Percentiles rank a stretch among this genome's conserved stretches.
Evolutionary conservation across 1,140 invertebrate genomes (phyloP).

Genomic region (Cotesia vestalis): DNA sequence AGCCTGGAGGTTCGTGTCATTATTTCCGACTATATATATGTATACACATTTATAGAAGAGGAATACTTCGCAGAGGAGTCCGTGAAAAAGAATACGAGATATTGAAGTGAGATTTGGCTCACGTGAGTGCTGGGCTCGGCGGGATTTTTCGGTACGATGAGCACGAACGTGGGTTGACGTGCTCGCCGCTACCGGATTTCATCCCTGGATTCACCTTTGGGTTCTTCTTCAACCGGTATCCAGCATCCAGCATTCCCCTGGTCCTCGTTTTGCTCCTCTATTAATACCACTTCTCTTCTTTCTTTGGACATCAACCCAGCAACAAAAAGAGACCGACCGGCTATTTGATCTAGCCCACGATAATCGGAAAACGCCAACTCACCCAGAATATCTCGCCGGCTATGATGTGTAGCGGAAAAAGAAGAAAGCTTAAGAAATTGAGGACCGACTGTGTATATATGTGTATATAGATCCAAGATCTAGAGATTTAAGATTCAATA

Average conservation of each 20-base stretch:
- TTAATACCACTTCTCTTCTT: background rate
- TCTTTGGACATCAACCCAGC: conserved; percentile 31
- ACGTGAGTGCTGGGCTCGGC: conserved; percentile 9
- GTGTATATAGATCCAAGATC: background rate
- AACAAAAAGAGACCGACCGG: conserved; percentile 39
- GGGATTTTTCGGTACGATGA: conserved; percentile 55
- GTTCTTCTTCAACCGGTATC: conserved; percentile 12
- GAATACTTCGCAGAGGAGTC: background rate
- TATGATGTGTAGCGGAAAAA: conserved; percentile 43
- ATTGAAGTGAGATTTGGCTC: conserved; percentile 26
- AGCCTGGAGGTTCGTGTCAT: too few relatives aligned
- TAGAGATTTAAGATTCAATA: too few relatives aligned
- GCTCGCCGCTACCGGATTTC: conserved; percentile 63
- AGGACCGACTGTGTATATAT: background rate
- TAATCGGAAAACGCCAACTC: conserved; percentile 57
- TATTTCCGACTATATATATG: too few relatives aligned
- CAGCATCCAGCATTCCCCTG: background rate
- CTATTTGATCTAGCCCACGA: conserved; percentile 59
- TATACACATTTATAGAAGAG: too few relatives aligned
- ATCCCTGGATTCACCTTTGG: conserved; percentile 58
- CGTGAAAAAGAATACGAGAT: background rate
- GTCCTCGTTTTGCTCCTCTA: background rate
- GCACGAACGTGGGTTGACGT: conserved; percentile 59
- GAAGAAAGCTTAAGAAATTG: conserved; percentile 30
- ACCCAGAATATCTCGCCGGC: conserved; percentile 57